Evolutionary conservation across 2,888 invertebrate genomes (phyloP), one percentile per base, ranked within the genome.

Genomic region (Eupeodes latifasciatus): DNA sequence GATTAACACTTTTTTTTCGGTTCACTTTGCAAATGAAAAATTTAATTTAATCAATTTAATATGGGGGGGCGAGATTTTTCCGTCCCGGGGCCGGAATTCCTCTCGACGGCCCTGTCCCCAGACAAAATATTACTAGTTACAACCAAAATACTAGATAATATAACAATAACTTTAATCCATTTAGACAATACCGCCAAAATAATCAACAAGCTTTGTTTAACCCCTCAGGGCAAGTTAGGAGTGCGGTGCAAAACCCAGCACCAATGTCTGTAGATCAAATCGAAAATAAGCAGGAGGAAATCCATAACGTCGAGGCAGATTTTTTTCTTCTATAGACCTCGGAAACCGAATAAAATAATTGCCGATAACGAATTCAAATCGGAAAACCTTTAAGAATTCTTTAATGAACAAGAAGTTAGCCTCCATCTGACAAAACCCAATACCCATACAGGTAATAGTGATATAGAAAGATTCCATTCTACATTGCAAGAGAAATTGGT

Each of bases 371-470:
- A 69, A 40, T 69, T 69, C 2, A 55, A 69, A 40, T 16, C 55
- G 19, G 69, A 55, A 55, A 69, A 55, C 5, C 40, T 69, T 11
- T 16, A 55, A n/a, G 69, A 69, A 69, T 69, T 55, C 12, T 55
- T 55, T 40, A 69, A 55, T 4, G 55, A 71, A 19, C 55, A 71
- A 12, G 27, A 44, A 6, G 27, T 71, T 12, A 55, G 19, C 7
- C 55, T 71, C 6, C 55, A 71, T 6, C 40, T 71, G 4, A 71
- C 71, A 12, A 71, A 71, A 40, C 40, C 71, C 5, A 55, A 71
- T 12, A 57, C 40, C 1, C 71, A 71, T 14, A 71, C 71, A 40
- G 47, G 66, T 27, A 51, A 67, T 5, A 71, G 55, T 40, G 19
- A 55, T 34, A 55, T 53, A 1, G 16, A 53, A 53, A 53, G 16